Evolutionary conservation across 2,113 vertebrate genomes (phyloP), one percentile per base, ranked within the genome.

Genomic region (Gopherus evgoodei): DNA sequence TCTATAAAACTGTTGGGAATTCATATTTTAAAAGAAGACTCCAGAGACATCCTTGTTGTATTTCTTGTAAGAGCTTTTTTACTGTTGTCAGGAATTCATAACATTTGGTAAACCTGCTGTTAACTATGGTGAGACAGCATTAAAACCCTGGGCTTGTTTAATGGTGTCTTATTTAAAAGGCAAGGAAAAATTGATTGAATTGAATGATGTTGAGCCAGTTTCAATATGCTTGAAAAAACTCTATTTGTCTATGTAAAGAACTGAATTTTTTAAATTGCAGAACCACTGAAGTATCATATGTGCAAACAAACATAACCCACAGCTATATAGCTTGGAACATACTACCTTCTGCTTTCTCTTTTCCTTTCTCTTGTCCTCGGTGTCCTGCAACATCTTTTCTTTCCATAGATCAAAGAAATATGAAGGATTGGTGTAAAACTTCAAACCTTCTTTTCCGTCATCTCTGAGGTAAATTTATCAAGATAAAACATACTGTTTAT

Each of bases 321-420:
- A 90, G 35, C 29, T 93, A 49, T 6, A 84, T 2, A 81, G 89
- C 69, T 82, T 84, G 90, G 83, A 38, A 35, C 2, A 76, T 0
- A 96, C 69, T 98, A 99, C 99, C 99, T 99, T 99, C 97, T 99
- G 99, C 97, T 99, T 99, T 96, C 99, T 98, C 97, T 99, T 99
- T 97, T 99, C 99, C 98, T 99, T 99, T 96, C 99, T 98, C 98
- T 99, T 99, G 98, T 99, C 99, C 93, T 99, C 99, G 0, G 99
- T 99, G 97, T 99, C 99, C 98, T 99, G 99, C 94, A 99, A 97
- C 99, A 99, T 99, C 98, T 99, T 99, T 98, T 99, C 99, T 96
- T 99, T 99, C 99, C 99, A 99, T 62, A 99, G 98, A 96, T 99
- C 99, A 86, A 99, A 99, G 98, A 99, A 99, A 97, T 99, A 99